phyloP scores from a whole-genome alignment of 2,888 invertebrate genomes.

The Mythimna albipuncta region DNA sequence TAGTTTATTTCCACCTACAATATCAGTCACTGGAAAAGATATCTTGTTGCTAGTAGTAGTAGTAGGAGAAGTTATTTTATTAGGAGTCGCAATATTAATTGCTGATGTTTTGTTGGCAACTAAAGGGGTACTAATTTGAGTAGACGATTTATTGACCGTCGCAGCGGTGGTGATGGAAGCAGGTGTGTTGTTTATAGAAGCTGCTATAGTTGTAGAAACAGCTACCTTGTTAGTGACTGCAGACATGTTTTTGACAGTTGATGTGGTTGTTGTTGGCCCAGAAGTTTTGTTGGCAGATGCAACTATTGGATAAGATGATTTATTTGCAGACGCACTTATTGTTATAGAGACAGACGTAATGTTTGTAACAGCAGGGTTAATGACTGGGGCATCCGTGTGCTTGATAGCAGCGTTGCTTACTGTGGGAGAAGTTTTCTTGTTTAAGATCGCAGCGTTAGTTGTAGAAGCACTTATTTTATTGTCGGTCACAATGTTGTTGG shows the following conservation, averaged over 20 bases:
- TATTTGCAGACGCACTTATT: constrained; percentile 9
- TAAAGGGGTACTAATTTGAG: neutral
- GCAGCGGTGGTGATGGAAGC: neutral
- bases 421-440: constrained; percentile 6
- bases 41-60: constrained; percentile 4
- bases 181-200: neutral
- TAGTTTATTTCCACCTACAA: constrained; percentile 15
- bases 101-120: constrained; percentile 13
- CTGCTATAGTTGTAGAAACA: constrained; percentile 3
- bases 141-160: constrained; percentile 12
- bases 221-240: constrained; percentile 1
- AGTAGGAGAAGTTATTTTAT: constrained; percentile 10
- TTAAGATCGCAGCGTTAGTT: constrained; percentile 31
- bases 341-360: neutral
- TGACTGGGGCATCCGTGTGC: neutral
- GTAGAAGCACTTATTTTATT: constrained; percentile 26
- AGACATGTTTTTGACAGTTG: constrained; percentile 14
- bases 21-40: neutral
- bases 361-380: neutral
- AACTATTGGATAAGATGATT: constrained; percentile 1
- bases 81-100: neutral
- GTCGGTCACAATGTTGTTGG: constrained; percentile 14
- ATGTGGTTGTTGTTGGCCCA: constrained; percentile 2
- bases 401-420: neutral
- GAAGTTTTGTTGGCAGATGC: constrained; percentile 12